Evolutionary conservation across 1,140 invertebrate genomes (phyloP), one percentile per base, ranked within the genome.

Genomic region (Pseudomyrmex concolor): DNA sequence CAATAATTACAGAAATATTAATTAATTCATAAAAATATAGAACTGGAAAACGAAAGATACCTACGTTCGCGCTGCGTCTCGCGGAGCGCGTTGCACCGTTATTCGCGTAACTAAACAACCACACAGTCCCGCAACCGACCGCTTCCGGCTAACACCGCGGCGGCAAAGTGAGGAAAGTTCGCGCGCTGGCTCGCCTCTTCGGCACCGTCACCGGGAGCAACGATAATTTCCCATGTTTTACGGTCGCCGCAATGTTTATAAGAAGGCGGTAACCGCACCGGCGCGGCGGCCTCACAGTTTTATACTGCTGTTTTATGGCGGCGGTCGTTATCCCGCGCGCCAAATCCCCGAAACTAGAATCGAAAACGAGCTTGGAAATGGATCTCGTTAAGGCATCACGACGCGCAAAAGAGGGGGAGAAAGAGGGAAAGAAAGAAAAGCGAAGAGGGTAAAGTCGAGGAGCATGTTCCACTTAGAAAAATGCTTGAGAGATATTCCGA

Each of bases 221-320:
- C 84, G 86, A 91, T 91, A 88, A 86, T 90, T 89, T 88, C 76
- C 19, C 85, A 73, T 90, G 84, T 91, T 34, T 91, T 90, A 91
- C 78, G 87, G 74, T 22, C 74, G 68, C 77, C 84, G 64, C 78
- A 80, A 72, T 84, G 85, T 89, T 85, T 88, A 78, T 88, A 84
- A 90, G 89, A 86, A 89, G 77, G 57, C 85, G 86, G 68, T 73
- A 70, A 84, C 25, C 82, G 71, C 55, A 9, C 17, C 8, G 55
- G 78, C 76, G 77, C 8, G 55, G 78, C 76, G 77, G 57, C 55
- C 66, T 64, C 73, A 22, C 83, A 45, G 50, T 68, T 90, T 91
- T 90, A 91, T 34, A 34, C 84, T 83, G 62, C 73, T 62, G 74
- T 88, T 91, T 91, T 90, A 90, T 63, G 78, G 62, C 62, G 4